Evolutionary conservation across 1,140 invertebrate genomes (phyloP), one percentile per base, ranked within the genome.

Genomic region (Chlorops oryzae): DNA sequence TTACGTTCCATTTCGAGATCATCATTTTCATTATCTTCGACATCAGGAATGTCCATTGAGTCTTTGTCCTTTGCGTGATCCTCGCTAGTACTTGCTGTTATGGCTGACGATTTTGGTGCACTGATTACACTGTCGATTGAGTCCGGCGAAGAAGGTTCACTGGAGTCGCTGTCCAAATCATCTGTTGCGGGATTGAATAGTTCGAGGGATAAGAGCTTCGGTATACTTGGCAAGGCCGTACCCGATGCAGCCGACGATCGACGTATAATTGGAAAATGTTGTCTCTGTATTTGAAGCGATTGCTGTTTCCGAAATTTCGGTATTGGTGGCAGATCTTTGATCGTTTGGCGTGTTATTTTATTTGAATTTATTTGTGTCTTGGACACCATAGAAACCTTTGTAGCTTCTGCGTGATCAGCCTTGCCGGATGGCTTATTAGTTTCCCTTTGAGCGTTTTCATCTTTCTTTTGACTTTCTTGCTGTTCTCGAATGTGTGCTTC

Each of bases 171-270:
- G 62, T 92, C 90, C 68, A 90, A 79, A 60, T 93, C 90, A 66
- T 93, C 90, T 6, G 85, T 90, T 61, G 90, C 90, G 2, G 90
- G 90, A 74, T 93, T 92, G 60, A 91, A 93, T 5, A 92, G 73
- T 65, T 92, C 90, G 43, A 92, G 70, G 2, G 86, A 86, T 47
- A 90, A 74, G 12, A 90, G 64, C 47, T 85, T 82, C 1, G 87
- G 87, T 27, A 85, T 75, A 46, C 50, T 52, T 15, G 61, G 48
- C 9, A 59, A 50, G 22, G 56, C 74, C 0, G 52, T 40, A 9
- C 50, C 41, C 39, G 46, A 27, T 51, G 66, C 77, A 46, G 74
- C 68, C 17, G 77, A 78, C 6, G 78, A 78, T 18, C 80, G 66
- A 27, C 81, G 67, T 0, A 84, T 81, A 45, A 84, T 70, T 4